phyloP scores from a whole-genome alignment of 2,113 vertebrate species.

The Oreocharis arfaki region DNA sequence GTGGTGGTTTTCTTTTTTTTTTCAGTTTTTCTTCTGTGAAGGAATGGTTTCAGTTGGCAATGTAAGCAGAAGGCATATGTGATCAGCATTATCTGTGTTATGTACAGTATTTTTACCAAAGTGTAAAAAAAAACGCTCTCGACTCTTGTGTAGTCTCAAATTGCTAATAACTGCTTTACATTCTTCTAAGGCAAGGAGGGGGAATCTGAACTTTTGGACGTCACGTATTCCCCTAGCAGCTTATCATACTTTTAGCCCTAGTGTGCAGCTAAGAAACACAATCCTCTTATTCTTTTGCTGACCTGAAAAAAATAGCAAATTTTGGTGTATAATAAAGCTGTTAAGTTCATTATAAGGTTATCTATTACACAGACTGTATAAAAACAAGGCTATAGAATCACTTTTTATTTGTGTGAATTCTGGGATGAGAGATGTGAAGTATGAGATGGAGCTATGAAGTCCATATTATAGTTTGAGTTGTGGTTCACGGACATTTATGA shows the following conservation, averaged over 20 bases:
- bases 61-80: background rate
- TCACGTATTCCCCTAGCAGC: background rate
- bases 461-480: background rate
- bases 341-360: background rate
- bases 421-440: background rate
- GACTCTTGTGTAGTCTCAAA: background rate
- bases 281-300: constrained; percentile 24
- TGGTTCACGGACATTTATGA: background rate
- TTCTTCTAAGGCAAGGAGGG: background rate
- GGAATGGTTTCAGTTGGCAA: background rate
- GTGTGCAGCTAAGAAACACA: background rate
- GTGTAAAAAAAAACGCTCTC: background rate
- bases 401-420: background rate
- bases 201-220: background rate
- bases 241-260: background rate
- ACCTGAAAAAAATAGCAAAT: background rate
- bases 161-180: background rate
- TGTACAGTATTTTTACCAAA: background rate
- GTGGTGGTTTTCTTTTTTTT: background rate
- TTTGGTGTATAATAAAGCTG: background rate
- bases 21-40: background rate
- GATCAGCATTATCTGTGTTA: background rate
- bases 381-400: background rate
- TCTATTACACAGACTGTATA: background rate
- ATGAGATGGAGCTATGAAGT: background rate